Percentiles rank a stretch among this genome's conserved stretches.
These are phyloP conservation scores for Cantharis flavilabris DNA, from an alignment of 2,888 invertebrate genomes.

Conservation along the genomic window DNA sequence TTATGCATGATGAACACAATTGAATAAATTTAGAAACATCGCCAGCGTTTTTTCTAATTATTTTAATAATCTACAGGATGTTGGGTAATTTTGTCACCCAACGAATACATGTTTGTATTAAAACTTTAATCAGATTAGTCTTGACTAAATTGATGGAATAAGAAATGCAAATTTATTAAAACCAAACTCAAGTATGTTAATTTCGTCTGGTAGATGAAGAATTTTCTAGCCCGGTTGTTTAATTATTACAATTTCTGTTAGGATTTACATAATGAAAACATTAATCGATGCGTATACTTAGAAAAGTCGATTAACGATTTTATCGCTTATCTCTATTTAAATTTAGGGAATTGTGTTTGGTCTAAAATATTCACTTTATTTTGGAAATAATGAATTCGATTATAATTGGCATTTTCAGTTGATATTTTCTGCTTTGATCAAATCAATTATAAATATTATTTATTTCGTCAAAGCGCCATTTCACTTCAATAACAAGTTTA, in stretches of 20 bases:
- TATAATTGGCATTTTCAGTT: not conserved
- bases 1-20: not conserved
- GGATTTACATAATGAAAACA: constrained; percentile 5
- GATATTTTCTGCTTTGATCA: not conserved
- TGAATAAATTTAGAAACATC: not conserved
- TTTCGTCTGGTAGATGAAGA: not conserved
- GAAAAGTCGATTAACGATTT: constrained; percentile 7
- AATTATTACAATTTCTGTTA: not conserved
- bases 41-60: not conserved
- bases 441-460: not conserved
- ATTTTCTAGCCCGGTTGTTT: constrained; percentile 8
- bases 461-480: not conserved
- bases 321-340: constrained; percentile 2
- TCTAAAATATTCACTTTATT: not conserved
- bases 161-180: not conserved
- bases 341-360: not conserved
- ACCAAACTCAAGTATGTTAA: not conserved
- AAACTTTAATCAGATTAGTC: not conserved
- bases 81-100: not conserved
- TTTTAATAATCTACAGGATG: not conserved
- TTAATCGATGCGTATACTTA: not conserved
- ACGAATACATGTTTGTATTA: not conserved
- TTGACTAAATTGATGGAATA: not conserved
- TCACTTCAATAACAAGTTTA: not conserved
- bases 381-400: not conserved